Percentiles rank a stretch among this genome's conserved stretches.
phyloP scores from a whole-genome alignment of 2,113 vertebrate genomes.

The Meles meles region DNA sequence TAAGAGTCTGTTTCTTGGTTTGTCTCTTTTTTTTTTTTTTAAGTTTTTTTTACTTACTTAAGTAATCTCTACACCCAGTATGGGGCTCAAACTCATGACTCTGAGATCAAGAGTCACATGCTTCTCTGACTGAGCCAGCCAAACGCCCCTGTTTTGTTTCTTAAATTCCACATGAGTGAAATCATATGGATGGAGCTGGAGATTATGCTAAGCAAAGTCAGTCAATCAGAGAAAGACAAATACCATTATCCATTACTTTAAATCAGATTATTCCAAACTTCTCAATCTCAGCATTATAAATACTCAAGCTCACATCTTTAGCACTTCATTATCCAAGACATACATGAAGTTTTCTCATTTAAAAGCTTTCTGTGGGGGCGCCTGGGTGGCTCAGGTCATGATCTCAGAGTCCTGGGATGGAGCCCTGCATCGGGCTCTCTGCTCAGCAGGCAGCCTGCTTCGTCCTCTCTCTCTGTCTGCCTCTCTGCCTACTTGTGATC shows the following conservation, averaged over 20 bases:
- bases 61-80: neutral
- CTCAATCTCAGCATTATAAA: constrained; percentile 4
- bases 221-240: neutral
- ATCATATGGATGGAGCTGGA: neutral
- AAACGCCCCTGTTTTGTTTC: neutral
- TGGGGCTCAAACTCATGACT: neutral
- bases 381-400: too few relatives aligned
- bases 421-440: too few relatives aligned
- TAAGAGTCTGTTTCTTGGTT: neutral
- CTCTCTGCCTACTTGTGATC: too few relatives aligned
- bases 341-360: neutral
- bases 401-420: too few relatives aligned
- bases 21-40: neutral
- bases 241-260: neutral
- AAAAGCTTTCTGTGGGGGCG: neutral
- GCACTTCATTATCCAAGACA: neutral
- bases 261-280: neutral
- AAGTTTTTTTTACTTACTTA: neutral
- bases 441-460: too few relatives aligned
- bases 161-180: neutral
- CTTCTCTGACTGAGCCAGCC: neutral
- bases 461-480: too few relatives aligned
- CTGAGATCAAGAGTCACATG: neutral
- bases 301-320: neutral
- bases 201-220: neutral